phyloP scores from a whole-genome alignment of 2,888 invertebrate species.

The Liopterus haemorrhoidalis region DNA sequence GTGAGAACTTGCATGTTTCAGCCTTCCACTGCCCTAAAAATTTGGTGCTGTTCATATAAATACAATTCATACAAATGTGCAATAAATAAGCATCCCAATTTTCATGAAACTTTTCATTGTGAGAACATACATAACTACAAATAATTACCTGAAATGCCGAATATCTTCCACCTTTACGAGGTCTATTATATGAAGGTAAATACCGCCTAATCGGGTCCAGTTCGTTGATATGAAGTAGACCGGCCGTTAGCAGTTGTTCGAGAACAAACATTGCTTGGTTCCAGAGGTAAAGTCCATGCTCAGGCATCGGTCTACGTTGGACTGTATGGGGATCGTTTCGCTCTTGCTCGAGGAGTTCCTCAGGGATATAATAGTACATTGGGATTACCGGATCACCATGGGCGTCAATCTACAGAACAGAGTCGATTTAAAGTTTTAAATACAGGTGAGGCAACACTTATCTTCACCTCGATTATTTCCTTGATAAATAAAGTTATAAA shows the following conservation, averaged over 20 bases:
- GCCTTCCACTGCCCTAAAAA: not conserved
- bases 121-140: constrained; percentile 6
- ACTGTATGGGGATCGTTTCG: constrained; percentile 55
- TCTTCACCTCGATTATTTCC: too few relatives aligned
- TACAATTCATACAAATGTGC: constrained; percentile 10
- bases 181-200: constrained; percentile 91
- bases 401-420: constrained; percentile 17
- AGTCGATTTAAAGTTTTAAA: too few relatives aligned
- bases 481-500: too few relatives aligned
- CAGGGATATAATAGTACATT: constrained; percentile 84
- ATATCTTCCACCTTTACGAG: constrained; percentile 85
- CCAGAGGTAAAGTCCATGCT: constrained; percentile 77
- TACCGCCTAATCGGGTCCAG: constrained; percentile 92
- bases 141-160: constrained; percentile 89
- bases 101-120: too few relatives aligned
- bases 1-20: not conserved
- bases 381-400: constrained; percentile 77
- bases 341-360: constrained; percentile 67
- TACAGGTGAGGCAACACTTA: too few relatives aligned
- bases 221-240: constrained; percentile 87
- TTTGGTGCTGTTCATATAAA: too few relatives aligned
- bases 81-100: constrained; percentile 2
- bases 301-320: constrained; percentile 41
- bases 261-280: constrained; percentile 95
- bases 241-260: constrained; percentile 83